Evolutionary conservation across 2,888 invertebrate species (phyloP).

Genomic region (Odontocolon sp.): DNA sequence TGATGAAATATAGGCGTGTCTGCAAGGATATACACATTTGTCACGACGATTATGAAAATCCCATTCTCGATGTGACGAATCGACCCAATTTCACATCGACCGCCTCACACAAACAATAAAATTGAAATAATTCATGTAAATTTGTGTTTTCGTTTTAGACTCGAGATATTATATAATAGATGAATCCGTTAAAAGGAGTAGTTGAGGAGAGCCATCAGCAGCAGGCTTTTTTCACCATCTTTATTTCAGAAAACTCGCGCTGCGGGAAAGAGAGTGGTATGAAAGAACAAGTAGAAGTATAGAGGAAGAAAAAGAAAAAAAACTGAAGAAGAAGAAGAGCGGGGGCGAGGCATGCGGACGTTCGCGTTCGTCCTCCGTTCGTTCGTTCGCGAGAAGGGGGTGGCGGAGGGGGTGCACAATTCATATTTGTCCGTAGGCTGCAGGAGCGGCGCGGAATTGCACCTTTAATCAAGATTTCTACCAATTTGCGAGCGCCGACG

Average conservation of each 20-base stretch:
- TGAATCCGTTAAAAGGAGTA: no score
- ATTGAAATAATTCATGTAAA: no score
- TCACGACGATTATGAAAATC: conserved; percentile 11
- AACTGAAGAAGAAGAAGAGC: conserved; percentile 9
- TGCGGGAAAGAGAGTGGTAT: not conserved
- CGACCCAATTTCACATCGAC: not conserved
- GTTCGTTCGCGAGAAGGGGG: no score
- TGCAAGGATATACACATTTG: not conserved
- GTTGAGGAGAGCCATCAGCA: conserved; percentile 51
- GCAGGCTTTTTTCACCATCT: conserved; percentile 44
- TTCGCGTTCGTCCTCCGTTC: conserved; percentile 17
- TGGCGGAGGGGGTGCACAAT: conserved; percentile 62
- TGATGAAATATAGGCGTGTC: conserved; percentile 2
- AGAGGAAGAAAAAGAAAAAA: conserved; percentile 28
- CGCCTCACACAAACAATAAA: conserved; percentile 25
- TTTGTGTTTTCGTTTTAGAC: no score
- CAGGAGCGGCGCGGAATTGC: conserved; percentile 74
- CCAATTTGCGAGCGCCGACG: conserved; percentile 80
- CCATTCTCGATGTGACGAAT: conserved; percentile 4
- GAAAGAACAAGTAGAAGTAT: conserved; percentile 31
- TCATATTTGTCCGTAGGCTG: conserved; percentile 77
- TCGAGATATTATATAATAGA: no score
- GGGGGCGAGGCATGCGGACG: conserved; percentile 22
- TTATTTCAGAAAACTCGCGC: conserved; percentile 42
- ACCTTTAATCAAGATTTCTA: conserved; percentile 81